Percentiles rank a stretch among this genome's conserved stretches.
Evolutionary conservation across 2,113 vertebrate genomes (phyloP).

Genomic region (Dromaius novaehollandiae): DNA sequence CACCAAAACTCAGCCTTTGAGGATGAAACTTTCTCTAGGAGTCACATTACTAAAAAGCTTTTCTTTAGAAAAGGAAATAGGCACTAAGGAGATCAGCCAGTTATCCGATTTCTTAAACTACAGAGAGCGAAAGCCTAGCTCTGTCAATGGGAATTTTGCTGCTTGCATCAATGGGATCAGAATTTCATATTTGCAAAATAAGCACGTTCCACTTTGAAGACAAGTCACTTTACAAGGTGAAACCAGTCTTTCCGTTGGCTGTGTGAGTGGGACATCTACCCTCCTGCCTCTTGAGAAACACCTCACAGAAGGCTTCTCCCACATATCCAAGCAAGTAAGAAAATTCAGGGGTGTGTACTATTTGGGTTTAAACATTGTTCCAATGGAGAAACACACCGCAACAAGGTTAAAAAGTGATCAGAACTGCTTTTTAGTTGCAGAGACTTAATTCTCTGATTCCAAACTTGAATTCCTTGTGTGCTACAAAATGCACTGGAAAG

Average conservation of each 20-base stretch:
- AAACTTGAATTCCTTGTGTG: background rate
- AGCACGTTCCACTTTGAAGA: background rate
- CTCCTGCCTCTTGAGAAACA: background rate
- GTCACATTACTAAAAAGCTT: background rate
- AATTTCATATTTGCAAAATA: background rate
- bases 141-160: background rate
- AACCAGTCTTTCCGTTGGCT: background rate
- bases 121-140: background rate
- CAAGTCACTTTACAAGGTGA: background rate
- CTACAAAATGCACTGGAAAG: background rate
- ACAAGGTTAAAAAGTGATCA: background rate
- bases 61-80: background rate
- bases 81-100: background rate
- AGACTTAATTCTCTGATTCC: background rate
- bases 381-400: rapidly evolving
- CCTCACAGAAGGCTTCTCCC: background rate
- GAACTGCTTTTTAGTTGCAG: background rate
- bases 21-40: background rate
- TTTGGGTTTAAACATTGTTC: background rate
- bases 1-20: background rate
- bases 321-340: background rate
- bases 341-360: background rate
- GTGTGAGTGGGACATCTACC: background rate
- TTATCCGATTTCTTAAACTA: background rate
- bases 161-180: background rate